These are phyloP conservation scores for Conus betulinus DNA, from an alignment of 1,140 invertebrate species.

Conservation along the genomic window DNA sequence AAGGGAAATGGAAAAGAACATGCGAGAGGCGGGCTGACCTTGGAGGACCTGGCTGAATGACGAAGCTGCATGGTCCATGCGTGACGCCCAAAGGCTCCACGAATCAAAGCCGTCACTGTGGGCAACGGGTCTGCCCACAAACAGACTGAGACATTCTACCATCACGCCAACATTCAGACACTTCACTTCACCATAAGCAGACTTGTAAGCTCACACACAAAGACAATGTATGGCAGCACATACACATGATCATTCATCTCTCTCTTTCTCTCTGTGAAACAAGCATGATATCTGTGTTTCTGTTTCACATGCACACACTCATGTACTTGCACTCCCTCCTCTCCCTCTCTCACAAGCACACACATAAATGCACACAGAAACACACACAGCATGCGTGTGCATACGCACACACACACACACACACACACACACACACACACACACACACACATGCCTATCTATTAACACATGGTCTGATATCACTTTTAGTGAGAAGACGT, in stretches of 20 bases:
- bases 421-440: neutral
- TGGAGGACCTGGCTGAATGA: slow-evolving; percentile 77
- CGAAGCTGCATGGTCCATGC: slow-evolving; percentile 95
- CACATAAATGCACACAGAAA: too few species aligned
- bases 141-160: neutral
- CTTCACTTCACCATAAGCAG: neutral
- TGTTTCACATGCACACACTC: too few species aligned
- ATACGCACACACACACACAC: too few species aligned
- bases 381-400: too few species aligned
- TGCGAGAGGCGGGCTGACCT: slow-evolving; percentile 67
- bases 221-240: neutral
- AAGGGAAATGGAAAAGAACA: too few species aligned
- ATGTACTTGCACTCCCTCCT: too few species aligned
- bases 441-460: neutral
- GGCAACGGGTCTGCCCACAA: slow-evolving; percentile 75
- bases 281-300: too few species aligned
- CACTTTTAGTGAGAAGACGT: too few species aligned
- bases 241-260: too few species aligned
- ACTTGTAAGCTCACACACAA: neutral
- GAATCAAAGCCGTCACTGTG: slow-evolving; percentile 85
- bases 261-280: too few species aligned
- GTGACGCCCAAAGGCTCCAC: slow-evolving; percentile 93
- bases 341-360: too few species aligned
- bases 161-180: slow-evolving; percentile 9
- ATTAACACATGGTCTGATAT: too few species aligned